Percentiles rank a stretch among this genome's conserved stretches.
Conservation (phyloP, 2,797 vertebrate genomes). For the Carapus acus region DNA sequence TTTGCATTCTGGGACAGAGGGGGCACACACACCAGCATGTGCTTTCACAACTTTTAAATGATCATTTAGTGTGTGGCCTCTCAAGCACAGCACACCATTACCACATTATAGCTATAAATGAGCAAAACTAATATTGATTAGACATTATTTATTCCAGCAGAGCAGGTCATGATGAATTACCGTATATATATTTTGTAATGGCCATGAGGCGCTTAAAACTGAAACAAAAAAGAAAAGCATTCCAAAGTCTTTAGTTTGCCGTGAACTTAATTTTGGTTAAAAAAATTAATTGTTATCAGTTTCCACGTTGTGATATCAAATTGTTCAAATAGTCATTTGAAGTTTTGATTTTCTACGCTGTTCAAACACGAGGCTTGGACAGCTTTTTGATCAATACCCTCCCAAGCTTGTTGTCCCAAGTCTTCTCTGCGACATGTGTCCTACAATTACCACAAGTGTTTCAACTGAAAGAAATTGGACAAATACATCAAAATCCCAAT, state of each 20-base stretch:
- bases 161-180: slow-evolving; percentile 44
- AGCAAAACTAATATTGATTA: slow-evolving; percentile 66
- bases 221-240: too few species aligned
- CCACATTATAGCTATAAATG: slow-evolving; percentile 58
- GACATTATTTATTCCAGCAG: slow-evolving; percentile 50
- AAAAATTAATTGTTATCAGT: too few species aligned
- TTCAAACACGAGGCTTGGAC: too few species aligned
- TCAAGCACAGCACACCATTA: slow-evolving; percentile 47
- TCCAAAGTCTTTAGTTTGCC: slow-evolving; percentile 9
- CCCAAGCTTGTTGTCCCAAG: too few species aligned
- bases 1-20: neutral
- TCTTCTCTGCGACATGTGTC: too few species aligned
- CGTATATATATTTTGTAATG: slow-evolving; percentile 45
- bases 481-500: neutral
- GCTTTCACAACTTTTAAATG: slow-evolving; percentile 31
- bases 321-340: too few species aligned
- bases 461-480: neutral
- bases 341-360: too few species aligned
- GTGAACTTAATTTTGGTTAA: too few species aligned
- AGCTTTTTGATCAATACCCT: too few species aligned
- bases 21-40: slow-evolving; percentile 7
- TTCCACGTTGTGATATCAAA: too few species aligned
- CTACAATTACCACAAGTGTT: neutral
- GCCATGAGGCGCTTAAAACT: slow-evolving; percentile 33
- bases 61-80: slow-evolving; percentile 42